These are phyloP conservation scores for Eubucco bourcierii DNA, from an alignment of 2,113 vertebrate species.

Conservation along the genomic window DNA sequence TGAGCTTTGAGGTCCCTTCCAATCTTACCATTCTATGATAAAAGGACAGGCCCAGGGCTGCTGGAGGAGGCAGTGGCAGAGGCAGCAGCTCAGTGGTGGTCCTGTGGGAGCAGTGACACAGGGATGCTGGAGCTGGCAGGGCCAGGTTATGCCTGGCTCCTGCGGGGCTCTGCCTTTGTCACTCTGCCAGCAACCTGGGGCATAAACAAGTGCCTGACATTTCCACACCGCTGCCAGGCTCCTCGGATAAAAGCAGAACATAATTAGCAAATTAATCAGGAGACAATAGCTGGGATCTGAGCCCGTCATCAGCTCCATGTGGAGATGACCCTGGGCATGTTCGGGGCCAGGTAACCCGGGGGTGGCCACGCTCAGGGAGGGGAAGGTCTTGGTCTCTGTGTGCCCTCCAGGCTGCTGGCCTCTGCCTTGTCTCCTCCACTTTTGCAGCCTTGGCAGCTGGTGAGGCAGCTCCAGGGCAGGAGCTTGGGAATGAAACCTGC, in stretches of 20 bases:
- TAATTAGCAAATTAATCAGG: constrained; percentile 71
- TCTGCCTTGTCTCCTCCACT: background rate
- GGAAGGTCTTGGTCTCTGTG: rapidly evolving
- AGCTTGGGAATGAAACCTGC: background rate
- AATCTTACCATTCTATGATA: too few relatives aligned
- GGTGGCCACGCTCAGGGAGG: rapidly evolving
- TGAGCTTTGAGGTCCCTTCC: too few relatives aligned
- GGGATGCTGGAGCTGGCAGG: background rate
- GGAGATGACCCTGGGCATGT: background rate
- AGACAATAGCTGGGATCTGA: background rate
- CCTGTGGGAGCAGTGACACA: rapidly evolving
- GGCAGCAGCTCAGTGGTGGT: background rate
- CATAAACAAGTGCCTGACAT: constrained; percentile 25
- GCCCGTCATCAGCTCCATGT: background rate
- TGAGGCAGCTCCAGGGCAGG: background rate
- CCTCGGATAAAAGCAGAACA: constrained; percentile 44
- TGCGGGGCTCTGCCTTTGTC: background rate
- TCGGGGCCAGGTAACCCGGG: background rate
- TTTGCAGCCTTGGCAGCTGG: background rate
- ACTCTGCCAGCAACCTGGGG: background rate
- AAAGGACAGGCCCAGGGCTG: background rate
- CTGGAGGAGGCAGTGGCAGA: rapidly evolving
- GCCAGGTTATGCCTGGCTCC: background rate
- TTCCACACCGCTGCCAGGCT: background rate
- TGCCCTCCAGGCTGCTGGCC: background rate